Base-by-base conservation (phyloP, 2,888 invertebrate species). In the Resseliella maxima region DNA sequence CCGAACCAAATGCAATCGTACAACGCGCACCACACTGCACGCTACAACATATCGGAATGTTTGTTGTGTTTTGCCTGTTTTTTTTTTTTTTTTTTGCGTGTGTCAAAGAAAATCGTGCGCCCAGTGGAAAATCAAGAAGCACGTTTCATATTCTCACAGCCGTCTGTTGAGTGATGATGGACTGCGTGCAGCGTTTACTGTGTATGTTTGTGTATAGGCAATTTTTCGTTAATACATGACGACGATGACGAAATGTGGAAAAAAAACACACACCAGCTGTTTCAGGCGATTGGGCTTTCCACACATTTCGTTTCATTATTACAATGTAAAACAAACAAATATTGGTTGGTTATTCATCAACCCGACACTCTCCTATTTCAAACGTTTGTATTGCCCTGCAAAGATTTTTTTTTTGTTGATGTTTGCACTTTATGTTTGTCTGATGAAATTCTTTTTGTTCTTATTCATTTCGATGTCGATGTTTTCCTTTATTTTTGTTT, bases 111-210 rank as follows among this genome's bases (percentile, higher is more conserved):
- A 72, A 72, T 72, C 72, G 72, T 72, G 31, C 72, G 72, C 72
- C 31, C 72, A 31, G 72, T 31, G 72, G n/a, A 72, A 72, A 72
- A 72, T 72, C 72, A 35, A 18, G 35, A 72, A 72, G 35, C 72
- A 72, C 31, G 27, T 59, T 59, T 59, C 59, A 12, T 59, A 24
- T 41, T 5, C 41, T 8, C 59, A 59, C 27, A 59, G 59, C 59
- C 59, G 59, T 24, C 59, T 8, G 59, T 59, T 59, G 59, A 27
- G 72, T 15, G 46, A 24, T 59, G 27, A 18, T 72, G 15, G 72
- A 72, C 31, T 72, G 72, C 72, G 72, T 72, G 72, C 35, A 72
- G 1, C 31, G 72, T 72, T 31, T n/a, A 8, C 72, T 0, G 35
- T n/a, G 31, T 3, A 31, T 72, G 72, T 72, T 15, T 50, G 72